phyloP scores from a whole-genome alignment of 2,888 invertebrate species.

The Meta bourneti region DNA sequence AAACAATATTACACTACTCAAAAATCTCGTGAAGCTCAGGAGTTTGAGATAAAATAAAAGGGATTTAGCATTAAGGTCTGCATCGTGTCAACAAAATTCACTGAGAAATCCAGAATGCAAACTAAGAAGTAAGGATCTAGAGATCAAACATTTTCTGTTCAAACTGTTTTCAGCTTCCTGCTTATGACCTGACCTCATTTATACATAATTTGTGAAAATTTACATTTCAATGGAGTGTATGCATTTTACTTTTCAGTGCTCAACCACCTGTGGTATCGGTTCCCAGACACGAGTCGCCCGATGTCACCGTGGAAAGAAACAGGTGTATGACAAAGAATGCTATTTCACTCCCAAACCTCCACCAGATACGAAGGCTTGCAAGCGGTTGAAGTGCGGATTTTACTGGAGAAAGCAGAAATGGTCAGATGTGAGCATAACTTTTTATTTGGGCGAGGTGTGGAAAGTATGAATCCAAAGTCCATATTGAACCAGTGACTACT shows the following conservation, averaged over 20 bases:
- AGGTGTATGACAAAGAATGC: conserved; percentile 44
- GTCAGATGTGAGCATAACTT: conserved; percentile 50
- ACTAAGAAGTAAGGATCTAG: no score
- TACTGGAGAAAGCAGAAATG: conserved; percentile 65
- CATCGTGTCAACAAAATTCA: no score
- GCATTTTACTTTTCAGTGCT: conserved; percentile 83
- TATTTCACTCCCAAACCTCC: conserved; percentile 30
- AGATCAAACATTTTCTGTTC: no score
- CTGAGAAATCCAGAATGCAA: no score
- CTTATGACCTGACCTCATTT: no score
- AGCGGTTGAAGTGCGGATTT: conserved; percentile 41
- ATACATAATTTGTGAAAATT: neutral
- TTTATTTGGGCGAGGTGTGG: neutral
- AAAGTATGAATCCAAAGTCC: no score
- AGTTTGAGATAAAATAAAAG: no score
- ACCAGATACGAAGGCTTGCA: conserved; percentile 48
- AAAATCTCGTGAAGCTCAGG: no score
- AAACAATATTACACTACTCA: no score
- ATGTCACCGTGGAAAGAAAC: conserved; percentile 30
- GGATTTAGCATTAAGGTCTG: no score
- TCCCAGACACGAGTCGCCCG: conserved; percentile 83
- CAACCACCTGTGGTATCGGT: conserved; percentile 86
- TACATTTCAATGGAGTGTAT: neutral
- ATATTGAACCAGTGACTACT: neutral
- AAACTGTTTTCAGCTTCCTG: no score